Percentiles rank a stretch among this genome's conserved stretches.
These are phyloP conservation scores for Amblyopsis hoosieri DNA, from an alignment of 2,797 vertebrate genomes.

Conservation along the genomic window DNA sequence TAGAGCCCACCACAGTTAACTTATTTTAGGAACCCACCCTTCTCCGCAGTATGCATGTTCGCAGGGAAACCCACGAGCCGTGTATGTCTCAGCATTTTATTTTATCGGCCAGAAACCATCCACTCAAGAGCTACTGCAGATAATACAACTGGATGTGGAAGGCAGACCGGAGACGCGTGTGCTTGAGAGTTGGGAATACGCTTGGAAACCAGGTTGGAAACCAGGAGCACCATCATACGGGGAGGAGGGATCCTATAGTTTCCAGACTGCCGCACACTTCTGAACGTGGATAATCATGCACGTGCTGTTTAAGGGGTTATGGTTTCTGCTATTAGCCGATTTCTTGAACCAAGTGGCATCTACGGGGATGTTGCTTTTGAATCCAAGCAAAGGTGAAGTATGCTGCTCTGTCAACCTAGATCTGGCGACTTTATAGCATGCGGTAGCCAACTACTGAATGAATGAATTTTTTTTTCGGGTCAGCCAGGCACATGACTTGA, in stretches of 20 bases:
- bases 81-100: constrained; percentile 72
- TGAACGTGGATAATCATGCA: constrained; percentile 87
- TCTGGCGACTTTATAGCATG: constrained; percentile 4
- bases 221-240: background rate
- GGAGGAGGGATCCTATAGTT: constrained; percentile 30
- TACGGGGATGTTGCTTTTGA: constrained; percentile 79
- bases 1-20: constrained; percentile 56
- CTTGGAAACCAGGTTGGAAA: background rate
- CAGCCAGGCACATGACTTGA: constrained; percentile 55
- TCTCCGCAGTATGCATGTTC: constrained; percentile 79
- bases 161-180: constrained; percentile 55
- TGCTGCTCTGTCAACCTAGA: constrained; percentile 33
- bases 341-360: constrained; percentile 79
- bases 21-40: constrained; percentile 66
- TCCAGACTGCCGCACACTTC: constrained; percentile 67
- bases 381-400: constrained; percentile 87
- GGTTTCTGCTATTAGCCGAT: constrained; percentile 82
- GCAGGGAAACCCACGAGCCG: constrained; percentile 70
- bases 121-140: constrained; percentile 62
- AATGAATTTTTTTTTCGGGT: constrained; percentile 68
- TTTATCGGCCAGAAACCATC: constrained; percentile 67
- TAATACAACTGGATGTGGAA: constrained; percentile 76
- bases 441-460: constrained; percentile 64
- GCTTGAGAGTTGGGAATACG: constrained; percentile 16
- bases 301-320: constrained; percentile 88